Evolutionary conservation across 2,797 vertebrate species (phyloP).

Genomic region (Phyllotis vaccarum): DNA sequence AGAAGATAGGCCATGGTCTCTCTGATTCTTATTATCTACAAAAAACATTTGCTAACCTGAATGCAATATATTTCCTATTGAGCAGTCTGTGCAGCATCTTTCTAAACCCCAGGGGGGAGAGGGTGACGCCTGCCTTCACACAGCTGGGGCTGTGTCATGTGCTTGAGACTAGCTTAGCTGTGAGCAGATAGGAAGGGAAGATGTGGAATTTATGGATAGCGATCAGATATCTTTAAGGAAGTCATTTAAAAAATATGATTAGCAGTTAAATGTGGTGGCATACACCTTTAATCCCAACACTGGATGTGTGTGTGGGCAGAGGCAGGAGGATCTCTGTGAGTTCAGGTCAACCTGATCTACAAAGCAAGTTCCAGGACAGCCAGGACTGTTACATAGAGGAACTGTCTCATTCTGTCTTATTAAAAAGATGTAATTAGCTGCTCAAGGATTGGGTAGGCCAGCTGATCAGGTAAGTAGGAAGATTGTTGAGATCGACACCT

Average conservation of each 20-base stretch:
- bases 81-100: not conserved
- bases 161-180: not conserved
- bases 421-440: not conserved
- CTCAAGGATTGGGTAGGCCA: not conserved
- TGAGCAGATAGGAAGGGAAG: not conserved
- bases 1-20: not conserved
- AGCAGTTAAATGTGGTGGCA: not conserved
- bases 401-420: not conserved
- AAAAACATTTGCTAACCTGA: not conserved
- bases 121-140: not conserved
- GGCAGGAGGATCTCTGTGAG: not conserved
- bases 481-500: not conserved
- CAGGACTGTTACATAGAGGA: not conserved
- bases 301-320: not conserved
- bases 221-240: not conserved
- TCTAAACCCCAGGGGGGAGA: slow-evolving; percentile 46
- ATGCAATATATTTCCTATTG: not conserved
- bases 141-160: not conserved
- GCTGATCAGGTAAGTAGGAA: not conserved
- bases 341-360: not conserved
- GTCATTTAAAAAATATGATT: not conserved
- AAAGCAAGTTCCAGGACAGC: not conserved
- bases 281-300: not conserved
- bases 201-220: not conserved
- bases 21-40: not conserved